Conservation (phyloP, 2,888 invertebrate species). For the Eudemis profundana region DNA sequence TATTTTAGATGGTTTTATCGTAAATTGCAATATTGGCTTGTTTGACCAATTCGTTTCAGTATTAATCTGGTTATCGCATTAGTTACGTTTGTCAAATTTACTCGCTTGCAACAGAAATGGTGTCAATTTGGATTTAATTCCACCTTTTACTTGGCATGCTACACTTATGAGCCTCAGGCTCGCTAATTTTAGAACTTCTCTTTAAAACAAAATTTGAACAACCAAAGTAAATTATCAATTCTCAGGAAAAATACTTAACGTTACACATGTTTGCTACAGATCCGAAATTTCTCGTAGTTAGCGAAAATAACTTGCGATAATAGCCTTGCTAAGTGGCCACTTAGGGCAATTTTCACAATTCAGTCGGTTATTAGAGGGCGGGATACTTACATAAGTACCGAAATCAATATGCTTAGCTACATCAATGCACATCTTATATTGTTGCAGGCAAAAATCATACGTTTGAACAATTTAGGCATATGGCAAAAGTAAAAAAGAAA, state of each 20-base stretch:
- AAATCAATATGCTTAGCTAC: conserved; percentile 9
- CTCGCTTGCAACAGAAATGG: conserved; percentile 10
- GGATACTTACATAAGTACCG: not conserved
- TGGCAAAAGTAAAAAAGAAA: no score
- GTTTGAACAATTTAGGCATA: no score
- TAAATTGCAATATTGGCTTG: not conserved
- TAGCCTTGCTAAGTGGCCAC: conserved; percentile 23
- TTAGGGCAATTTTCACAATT: conserved; percentile 31
- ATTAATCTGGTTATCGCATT: conserved; percentile 26
- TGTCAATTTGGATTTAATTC: conserved; percentile 19
- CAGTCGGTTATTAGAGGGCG: conserved; percentile 22
- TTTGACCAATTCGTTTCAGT: conserved; percentile 40
- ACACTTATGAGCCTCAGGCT: no score
- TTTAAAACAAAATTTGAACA: not conserved
- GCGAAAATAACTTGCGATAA: conserved; percentile 27
- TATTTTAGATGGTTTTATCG: not conserved
- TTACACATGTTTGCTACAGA: not conserved
- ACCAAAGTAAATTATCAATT: conserved; percentile 28
- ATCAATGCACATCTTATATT: not conserved
- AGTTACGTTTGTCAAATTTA: conserved; percentile 26
- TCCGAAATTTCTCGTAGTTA: conserved; percentile 18
- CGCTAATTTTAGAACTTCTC: no score
- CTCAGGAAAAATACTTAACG: conserved; percentile 13
- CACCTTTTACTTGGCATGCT: not conserved
- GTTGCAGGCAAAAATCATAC: no score